These are phyloP conservation scores for Linepithema humile DNA, from an alignment of 1,140 invertebrate species.

Conservation along the genomic window DNA sequence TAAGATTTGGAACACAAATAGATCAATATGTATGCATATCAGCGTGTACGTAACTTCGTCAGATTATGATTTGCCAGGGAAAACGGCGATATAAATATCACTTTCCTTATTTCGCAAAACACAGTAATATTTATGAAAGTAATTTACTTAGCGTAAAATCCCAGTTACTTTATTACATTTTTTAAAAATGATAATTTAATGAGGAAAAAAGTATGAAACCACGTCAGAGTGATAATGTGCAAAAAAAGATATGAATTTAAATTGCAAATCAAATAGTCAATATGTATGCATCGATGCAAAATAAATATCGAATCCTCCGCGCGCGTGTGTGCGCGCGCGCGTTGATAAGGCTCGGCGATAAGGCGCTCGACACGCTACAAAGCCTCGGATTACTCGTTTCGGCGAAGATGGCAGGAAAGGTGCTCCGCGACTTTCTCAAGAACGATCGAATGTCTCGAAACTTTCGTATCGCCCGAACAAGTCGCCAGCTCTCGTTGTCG, in stretches of 20 bases:
- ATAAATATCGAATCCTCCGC: not conserved
- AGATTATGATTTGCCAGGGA: not conserved
- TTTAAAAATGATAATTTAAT: too few species aligned
- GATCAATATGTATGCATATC: not conserved
- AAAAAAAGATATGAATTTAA: not conserved
- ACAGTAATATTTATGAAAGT: not conserved
- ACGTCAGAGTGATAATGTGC: not conserved
- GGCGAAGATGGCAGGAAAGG: not conserved
- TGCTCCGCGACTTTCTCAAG: constrained; percentile 7
- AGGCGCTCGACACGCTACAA: not conserved
- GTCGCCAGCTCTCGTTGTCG: constrained; percentile 2
- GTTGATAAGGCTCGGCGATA: constrained; percentile 28
- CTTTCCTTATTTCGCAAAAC: constrained; percentile 1
- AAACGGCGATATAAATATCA: not conserved
- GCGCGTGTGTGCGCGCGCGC: not conserved
- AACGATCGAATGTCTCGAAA: constrained; percentile 18
- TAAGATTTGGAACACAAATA: constrained; percentile 5
- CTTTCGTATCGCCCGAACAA: constrained; percentile 13
- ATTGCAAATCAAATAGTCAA: constrained; percentile 11
- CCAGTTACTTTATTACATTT: not conserved
- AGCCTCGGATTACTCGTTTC: constrained; percentile 29
- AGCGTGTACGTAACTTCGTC: not conserved
- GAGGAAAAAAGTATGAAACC: not conserved
- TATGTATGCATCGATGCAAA: not conserved
- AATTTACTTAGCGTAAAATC: too few species aligned